Evolutionary conservation across 1,140 invertebrate species (phyloP), one percentile per base, ranked within the genome.

Genomic region (Lepidurus apus): DNA sequence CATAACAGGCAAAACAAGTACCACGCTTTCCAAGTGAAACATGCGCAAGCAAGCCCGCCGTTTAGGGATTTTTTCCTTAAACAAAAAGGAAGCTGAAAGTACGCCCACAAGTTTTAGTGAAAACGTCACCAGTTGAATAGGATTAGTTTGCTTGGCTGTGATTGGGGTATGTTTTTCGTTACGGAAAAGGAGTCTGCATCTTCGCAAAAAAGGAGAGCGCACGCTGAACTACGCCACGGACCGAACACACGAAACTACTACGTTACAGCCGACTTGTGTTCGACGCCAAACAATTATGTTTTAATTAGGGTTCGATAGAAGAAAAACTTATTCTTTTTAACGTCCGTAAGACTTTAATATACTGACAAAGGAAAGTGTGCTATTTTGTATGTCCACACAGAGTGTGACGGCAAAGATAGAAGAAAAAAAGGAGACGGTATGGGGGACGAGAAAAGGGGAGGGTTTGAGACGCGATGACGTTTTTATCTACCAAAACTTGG

Each of bases 401-500:
- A 7, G 53, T 73, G 45, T 11, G 11, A 73, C 42, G 42, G 65
- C 65, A 42, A 80, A 45, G 44, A 24, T 74, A 44, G 47, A 21
- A 73, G 21, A 77, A 42, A 75, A n/a, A 78, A 42, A 26, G 74
- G 26, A 74, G 47, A 77, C 43, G 79, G 80, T 80, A 77, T 75
- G 74, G 76, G 74, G 44, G 74, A 82, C 77, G 80, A 65, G 79
- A 53, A 80, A 80, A 74, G 78, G 78, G 42, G 77, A 65, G 74
- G 79, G 45, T 9, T 11, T 47, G 10, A 47, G 76, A 75, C 73
- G 42, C 65, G 21, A 45, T 85, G 85, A 84, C 85, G 85, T 91
- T 82, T 80, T 80, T 93, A 93, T 81, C 91, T 94, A 93, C 92
- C 93, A 91, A 93, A 93, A 91, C 92, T 93, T 91, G 91, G 93